Evolutionary conservation across 2,888 invertebrate genomes (phyloP), one percentile per base, ranked within the genome.

Genomic region (Cremastinae sp.): DNA sequence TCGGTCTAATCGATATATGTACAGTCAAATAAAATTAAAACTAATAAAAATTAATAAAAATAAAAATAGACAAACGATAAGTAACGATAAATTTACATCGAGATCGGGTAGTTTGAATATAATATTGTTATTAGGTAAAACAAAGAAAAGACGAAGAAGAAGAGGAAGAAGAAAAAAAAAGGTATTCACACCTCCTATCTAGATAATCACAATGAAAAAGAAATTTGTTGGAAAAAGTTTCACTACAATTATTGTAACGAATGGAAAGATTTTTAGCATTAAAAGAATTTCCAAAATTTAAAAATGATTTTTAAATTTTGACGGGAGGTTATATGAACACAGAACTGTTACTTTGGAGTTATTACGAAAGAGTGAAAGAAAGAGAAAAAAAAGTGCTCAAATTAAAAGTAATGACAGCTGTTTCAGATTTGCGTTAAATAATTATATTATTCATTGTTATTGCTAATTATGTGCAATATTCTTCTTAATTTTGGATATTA

Each of bases 401-500:
- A 34, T 61, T 61, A 34, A 5, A 36, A 61, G 45, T 47, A 61
- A 61, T 47, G 28, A 61, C 45, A 10, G 61, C 18, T 34, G 47
- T 61, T 61, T 34, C 18, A 28, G n/a, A 61, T 61, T 61, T 61
- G 34, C n/a, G 61, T 61, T 61, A 10, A 61, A 61, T 61, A 61
- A 45, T 47, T 45, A 45, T 61, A 16, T 34, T 34, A 61, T 61
- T 47, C 16, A 34, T 61, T 28, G 61, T 61, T 61, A 47, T 61
- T 61, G 61, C 61, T 61, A 69, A 54, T 62, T 58, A 64, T 36
- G 47, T 68, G 58, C 56, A 58, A 70, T 65, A 65, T 65, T 77
- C 59, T 69, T 51, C 54, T 70, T 61, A 70, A 74, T 77, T 54
- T 49, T 66, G 18, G 59, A 58, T 70, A 73, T 58, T 61, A 62